phyloP scores from a whole-genome alignment of 2,888 invertebrate genomes.

The Strigamia maritima region DNA sequence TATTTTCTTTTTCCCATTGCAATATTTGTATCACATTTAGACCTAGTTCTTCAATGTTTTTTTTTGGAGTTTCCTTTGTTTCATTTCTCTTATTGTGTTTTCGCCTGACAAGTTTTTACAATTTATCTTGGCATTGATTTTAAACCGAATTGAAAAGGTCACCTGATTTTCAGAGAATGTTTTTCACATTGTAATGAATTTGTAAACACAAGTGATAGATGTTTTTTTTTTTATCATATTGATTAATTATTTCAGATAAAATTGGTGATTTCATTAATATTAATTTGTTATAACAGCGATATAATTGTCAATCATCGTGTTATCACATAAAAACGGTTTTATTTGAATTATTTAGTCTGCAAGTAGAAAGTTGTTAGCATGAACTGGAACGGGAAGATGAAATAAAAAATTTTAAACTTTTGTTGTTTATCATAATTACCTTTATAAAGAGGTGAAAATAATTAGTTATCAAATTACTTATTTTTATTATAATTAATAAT shows the following conservation, averaged over 20 bases:
- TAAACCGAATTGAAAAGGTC: background rate
- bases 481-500: background rate
- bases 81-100: background rate
- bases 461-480: background rate
- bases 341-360: too few species aligned
- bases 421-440: background rate
- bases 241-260: too few species aligned
- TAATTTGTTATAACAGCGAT: too few species aligned
- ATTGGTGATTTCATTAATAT: too few species aligned
- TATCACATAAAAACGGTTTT: too few species aligned
- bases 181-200: too few species aligned
- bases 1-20: background rate
- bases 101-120: background rate
- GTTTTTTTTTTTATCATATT: too few species aligned
- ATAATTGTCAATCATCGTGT: too few species aligned
- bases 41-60: background rate
- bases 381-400: background rate
- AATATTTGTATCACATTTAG: background rate
- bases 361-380: background rate
- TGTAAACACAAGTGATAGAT: too few species aligned
- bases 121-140: background rate
- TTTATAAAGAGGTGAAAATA: too few species aligned
- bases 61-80: background rate
- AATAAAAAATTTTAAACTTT: background rate
- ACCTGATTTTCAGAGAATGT: background rate